Base-by-base conservation (phyloP, 2,888 invertebrate genomes). In the Lasius fuliginosus region DNA sequence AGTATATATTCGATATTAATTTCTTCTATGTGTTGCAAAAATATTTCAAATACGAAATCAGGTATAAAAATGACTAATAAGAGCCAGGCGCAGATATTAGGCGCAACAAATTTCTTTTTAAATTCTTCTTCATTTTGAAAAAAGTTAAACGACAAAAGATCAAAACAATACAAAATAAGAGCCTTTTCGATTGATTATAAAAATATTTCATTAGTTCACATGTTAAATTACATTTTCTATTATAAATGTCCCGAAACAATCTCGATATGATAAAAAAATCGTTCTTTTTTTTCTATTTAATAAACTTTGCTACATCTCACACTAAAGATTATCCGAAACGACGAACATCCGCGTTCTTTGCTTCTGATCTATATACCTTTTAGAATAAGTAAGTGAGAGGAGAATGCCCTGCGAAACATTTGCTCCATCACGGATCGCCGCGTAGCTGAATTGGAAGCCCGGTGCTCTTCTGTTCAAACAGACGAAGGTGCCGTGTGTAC, bases 391-490 rank as follows among this genome's bases (percentile, higher is more conserved):
- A 62, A 40, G 56, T 27, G 71, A 60, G 33, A 23, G 30, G 46
- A 46, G 60, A 71, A 60, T 81, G 18, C 33, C n/a, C 77, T 73
- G 6, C 15, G 83, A 82, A 82, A 81, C 87, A 88, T 90, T 89
- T 82, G 87, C 79, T 83, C 82, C 46, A 74, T 86, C 77, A 87
- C 88, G 92, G 88, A 87, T 89, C 89, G 85, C 86, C 92, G 90
- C 92, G 87, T 83, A 86, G 67, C 73, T 81, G 89, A 92, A 92
- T 92, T 92, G 90, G 75, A 82, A 74, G 89, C 77, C 82, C 85
- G 73, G 85, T 82, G 89, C 86, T 92, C 90, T 86, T 90, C 92
- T 92, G 91, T 91, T 90, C 93, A 94, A 93, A 94, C 90, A 93
- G 89, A 82, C 88, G 79, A 86, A 92, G 91, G 92, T 92, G 92